Evolutionary conservation across 2,888 invertebrate species (phyloP).

Genomic region (Xylocampa areola): DNA sequence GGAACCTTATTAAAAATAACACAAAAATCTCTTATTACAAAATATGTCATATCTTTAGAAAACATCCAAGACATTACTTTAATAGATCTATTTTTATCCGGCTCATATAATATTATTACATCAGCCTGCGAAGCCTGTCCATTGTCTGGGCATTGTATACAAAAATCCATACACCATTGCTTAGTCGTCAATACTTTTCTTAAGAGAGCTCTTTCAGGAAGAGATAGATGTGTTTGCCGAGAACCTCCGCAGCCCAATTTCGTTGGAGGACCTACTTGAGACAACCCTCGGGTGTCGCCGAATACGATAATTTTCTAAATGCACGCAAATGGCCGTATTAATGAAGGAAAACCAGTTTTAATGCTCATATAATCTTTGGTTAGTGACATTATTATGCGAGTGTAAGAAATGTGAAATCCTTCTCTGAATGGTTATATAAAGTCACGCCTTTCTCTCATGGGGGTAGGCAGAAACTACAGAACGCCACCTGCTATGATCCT

Average conservation of each 20-base stretch:
- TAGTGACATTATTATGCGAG: not conserved
- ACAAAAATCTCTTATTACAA: too few species aligned
- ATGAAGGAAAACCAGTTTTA: slow-evolving; percentile 3
- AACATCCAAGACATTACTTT: slow-evolving; percentile 13
- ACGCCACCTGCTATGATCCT: too few species aligned
- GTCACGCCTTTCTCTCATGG: too few species aligned
- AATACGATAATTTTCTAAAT: slow-evolving; percentile 53
- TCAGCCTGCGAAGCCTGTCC: too few species aligned
- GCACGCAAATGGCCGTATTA: slow-evolving; percentile 23
- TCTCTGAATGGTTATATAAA: too few species aligned
- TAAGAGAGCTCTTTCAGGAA: slow-evolving; percentile 57
- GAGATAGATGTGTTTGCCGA: slow-evolving; percentile 57
- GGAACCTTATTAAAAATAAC: too few species aligned
- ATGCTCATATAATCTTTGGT: slow-evolving; percentile 2
- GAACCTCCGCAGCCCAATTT: slow-evolving; percentile 59
- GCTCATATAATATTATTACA: too few species aligned
- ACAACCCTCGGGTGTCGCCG: slow-evolving; percentile 46
- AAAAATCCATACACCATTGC: slow-evolving; percentile 33
- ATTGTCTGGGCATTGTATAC: slow-evolving; percentile 28
- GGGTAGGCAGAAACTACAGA: too few species aligned
- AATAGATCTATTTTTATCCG: slow-evolving; percentile 9
- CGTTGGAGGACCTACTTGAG: slow-evolving; percentile 52
- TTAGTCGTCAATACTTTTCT: slow-evolving; percentile 37
- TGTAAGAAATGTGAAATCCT: too few species aligned
- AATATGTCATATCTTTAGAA: too few species aligned